These are phyloP conservation scores for Heloderma charlesbogerti DNA, from an alignment of 2,113 vertebrate genomes.

Conservation along the genomic window DNA sequence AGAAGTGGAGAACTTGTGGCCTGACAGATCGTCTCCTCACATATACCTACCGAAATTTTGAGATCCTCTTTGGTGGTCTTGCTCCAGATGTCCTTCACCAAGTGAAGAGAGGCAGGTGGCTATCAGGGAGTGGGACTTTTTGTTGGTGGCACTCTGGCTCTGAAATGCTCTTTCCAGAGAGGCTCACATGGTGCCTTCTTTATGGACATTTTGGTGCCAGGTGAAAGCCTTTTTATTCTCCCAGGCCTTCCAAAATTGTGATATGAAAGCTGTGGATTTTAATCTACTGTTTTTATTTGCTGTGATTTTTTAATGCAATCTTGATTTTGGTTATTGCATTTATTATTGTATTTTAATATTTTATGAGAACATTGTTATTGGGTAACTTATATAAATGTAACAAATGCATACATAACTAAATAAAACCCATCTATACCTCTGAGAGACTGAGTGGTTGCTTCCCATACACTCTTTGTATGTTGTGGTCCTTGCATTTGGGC, in stretches of 20 bases:
- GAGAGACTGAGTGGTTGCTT: constrained; percentile 52
- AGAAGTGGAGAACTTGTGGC: too few relatives aligned
- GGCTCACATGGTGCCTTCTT: background rate
- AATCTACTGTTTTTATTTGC: background rate
- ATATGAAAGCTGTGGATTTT: background rate
- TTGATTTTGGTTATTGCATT: background rate
- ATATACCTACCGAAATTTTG: too few relatives aligned
- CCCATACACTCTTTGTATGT: constrained; percentile 26
- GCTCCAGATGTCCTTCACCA: background rate
- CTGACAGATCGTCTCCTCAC: too few relatives aligned
- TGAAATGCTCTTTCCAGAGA: background rate
- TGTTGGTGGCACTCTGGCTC: background rate
- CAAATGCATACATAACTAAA: too few relatives aligned
- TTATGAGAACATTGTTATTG: too few relatives aligned
- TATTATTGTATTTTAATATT: too few relatives aligned
- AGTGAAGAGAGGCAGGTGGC: background rate
- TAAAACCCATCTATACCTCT: constrained; percentile 50
- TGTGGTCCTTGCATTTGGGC: constrained; percentile 18
- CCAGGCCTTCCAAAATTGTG: background rate
- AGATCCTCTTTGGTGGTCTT: background rate
- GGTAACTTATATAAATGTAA: too few relatives aligned
- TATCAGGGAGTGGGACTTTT: background rate
- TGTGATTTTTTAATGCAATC: background rate
- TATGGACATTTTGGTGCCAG: background rate
- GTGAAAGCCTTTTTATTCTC: background rate